These are phyloP conservation scores for Trachymyrmex cornetzi DNA, from an alignment of 1,140 invertebrate species.

Conservation along the genomic window DNA sequence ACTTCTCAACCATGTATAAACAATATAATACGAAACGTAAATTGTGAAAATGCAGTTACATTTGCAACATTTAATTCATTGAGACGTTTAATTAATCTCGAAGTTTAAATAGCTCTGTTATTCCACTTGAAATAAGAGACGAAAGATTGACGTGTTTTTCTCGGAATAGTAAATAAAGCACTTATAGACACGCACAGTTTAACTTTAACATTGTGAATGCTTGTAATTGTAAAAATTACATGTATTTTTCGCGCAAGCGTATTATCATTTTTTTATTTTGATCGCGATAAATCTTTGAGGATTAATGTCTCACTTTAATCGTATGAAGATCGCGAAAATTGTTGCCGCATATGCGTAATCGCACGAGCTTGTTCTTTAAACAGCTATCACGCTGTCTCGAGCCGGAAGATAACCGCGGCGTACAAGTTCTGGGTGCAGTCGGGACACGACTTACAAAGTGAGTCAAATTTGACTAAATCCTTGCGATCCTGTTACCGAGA, in stretches of 20 bases:
- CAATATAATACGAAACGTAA: neutral
- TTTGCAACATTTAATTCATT: neutral
- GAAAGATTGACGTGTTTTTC: conserved; percentile 7
- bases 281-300: neutral
- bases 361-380: conserved; percentile 49
- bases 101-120: conserved; percentile 4
- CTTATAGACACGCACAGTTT: neutral
- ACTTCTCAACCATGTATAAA: too few species aligned
- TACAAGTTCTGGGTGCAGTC: conserved; percentile 40
- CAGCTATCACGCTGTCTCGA: conserved; percentile 40
- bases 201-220: neutral
- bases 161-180: neutral
- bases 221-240: neutral
- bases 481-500: conserved; percentile 36
- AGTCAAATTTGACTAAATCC: conserved; percentile 44
- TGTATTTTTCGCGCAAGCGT: neutral
- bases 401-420: conserved; percentile 35
- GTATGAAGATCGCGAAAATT: conserved; percentile 30
- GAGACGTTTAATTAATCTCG: neutral
- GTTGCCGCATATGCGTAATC: conserved; percentile 39
- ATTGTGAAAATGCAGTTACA: neutral
- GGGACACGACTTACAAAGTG: conserved; percentile 59
- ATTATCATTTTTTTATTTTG: neutral
- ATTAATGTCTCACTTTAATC: conserved; percentile 34
- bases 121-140: neutral